Conservation (phyloP, 1,140 invertebrate species). For the Drosophila orena region DNA sequence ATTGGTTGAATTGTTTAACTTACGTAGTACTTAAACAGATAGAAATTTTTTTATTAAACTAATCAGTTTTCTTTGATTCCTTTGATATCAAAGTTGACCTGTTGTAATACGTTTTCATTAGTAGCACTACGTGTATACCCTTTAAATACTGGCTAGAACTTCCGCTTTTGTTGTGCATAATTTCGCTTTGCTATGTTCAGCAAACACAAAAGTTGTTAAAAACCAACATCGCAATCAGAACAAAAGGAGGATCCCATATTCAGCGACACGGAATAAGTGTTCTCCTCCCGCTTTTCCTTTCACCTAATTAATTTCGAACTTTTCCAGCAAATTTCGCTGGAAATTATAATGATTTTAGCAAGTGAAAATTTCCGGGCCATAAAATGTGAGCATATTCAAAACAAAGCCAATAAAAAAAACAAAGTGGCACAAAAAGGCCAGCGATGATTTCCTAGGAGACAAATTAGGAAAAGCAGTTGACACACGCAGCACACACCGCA, state of each 20-base stretch:
- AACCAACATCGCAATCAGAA: neutral
- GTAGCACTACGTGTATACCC: too few species aligned
- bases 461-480: conserved; percentile 71
- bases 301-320: conserved; percentile 35
- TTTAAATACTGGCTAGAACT: too few species aligned
- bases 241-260: conserved; percentile 5
- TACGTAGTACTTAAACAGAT: too few species aligned
- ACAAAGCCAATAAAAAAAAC: conserved; percentile 60
- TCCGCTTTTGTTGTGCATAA: neutral
- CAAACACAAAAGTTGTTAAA: neutral
- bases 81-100: too few species aligned
- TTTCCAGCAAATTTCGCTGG: conserved; percentile 35
- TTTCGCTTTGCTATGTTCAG: too few species aligned
- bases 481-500: conserved; percentile 38
- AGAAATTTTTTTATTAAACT: too few species aligned
- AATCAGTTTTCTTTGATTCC: too few species aligned
- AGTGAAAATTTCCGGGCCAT: conserved; percentile 21
- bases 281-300: conserved; percentile 11
- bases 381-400: conserved; percentile 65
- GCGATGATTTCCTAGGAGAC: conserved; percentile 78
- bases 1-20: too few species aligned
- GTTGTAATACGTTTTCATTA: too few species aligned
- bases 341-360: conserved; percentile 32
- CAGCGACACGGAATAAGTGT: conserved; percentile 32
- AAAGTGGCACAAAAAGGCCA: conserved; percentile 30